Base-by-base conservation (phyloP, 2,113 vertebrate species). In the Myotis lucifugus region DNA sequence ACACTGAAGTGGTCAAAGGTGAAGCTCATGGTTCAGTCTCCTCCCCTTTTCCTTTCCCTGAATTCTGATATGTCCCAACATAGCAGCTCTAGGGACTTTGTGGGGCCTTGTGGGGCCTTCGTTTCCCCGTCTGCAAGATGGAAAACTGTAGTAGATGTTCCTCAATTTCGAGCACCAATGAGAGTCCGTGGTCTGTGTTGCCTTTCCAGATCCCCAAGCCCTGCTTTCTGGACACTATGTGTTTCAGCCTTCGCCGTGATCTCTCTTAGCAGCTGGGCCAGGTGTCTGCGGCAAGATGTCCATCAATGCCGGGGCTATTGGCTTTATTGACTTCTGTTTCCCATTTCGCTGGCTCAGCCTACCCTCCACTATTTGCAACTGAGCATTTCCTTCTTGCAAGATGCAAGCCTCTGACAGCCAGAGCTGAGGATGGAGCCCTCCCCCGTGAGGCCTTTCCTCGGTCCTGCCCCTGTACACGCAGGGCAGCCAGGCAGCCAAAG, bases 241-340 rank as follows among this genome's bases (percentile, higher is more conserved):
- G n/a, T 94, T 98, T 97, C 89, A 54, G 12, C 40, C 4, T 18
- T 56, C 1, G 1, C 56, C 82, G 67, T 93, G 93, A 96, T 97
- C 81, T 84, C 90, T 84, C 70, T 95, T 92, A 73, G 32, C 77
- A 23, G 0, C 59, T 73, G 84, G 83, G 27, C 91, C 67, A 23
- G 94, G 95, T 12, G 8, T 88, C 0, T 12, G 66, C 69, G 67
- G 78, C 72, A 96, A 95, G 96, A 97, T 94, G 94, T 98, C 98
- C 76, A 96, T 98, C 97, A 97, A 78, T 95, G 92, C 79, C 85
- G 70, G 29, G 32, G 95, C 87, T 97, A 97, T 96, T 96, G 96
- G 94, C 95, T 98, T 97, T 97, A 98, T 94, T 32, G 97, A 98
- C 94, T 59, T 23, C 27, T 6, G 37, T 93, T 91, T 95, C 7